Conservation (phyloP, 1,140 invertebrate species). For the Tetramorium simillimum region DNA sequence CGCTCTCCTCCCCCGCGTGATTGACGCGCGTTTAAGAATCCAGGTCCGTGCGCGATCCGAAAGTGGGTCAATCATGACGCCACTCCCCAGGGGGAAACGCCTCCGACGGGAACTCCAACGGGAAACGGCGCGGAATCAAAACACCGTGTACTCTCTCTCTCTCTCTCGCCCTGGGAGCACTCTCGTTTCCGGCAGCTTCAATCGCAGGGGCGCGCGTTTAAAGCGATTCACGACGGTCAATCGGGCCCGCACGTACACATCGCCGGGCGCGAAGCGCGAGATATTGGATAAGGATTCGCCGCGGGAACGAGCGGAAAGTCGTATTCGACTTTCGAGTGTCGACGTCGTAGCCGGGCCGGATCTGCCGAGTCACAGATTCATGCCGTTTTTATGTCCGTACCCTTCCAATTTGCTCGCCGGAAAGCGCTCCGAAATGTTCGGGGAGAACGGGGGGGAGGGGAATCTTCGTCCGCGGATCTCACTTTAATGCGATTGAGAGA, state of each 20-base stretch:
- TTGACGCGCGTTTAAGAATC: conserved; percentile 16
- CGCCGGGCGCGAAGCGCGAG: not conserved
- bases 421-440: not conserved
- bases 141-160: not conserved
- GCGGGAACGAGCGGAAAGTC: not conserved
- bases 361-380: not conserved
- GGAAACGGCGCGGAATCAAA: conserved; percentile 11
- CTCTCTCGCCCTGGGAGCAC: too few species aligned
- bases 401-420: not conserved
- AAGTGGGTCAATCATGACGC: conserved; percentile 33
- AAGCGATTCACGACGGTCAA: not conserved
- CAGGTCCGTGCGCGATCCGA: not conserved
- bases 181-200: not conserved
- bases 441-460: not conserved
- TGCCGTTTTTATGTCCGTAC: not conserved
- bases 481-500: not conserved
- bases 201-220: not conserved
- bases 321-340: not conserved
- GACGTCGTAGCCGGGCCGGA: too few species aligned
- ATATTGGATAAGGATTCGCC: not conserved
- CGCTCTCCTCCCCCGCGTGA: not conserved
- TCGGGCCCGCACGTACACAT: not conserved
- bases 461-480: not conserved
- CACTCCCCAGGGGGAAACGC: not conserved
- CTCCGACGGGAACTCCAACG: not conserved